phyloP scores from a whole-genome alignment of 2,113 vertebrate species.

The Onychostruthus taczanowskii region DNA sequence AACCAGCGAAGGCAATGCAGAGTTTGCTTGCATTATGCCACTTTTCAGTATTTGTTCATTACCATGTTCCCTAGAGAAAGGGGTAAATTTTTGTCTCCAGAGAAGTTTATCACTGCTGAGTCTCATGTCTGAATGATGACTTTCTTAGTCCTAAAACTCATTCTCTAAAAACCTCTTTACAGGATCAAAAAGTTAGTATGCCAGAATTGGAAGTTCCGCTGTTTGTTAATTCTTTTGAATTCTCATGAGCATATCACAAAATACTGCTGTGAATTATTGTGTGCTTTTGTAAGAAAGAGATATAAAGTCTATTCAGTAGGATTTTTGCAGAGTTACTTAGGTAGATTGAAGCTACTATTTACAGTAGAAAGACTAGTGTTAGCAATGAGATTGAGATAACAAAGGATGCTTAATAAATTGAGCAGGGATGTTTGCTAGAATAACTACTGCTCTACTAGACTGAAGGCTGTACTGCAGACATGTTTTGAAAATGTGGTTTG shows the following conservation, averaged over 20 bases:
- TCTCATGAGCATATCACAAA: not conserved
- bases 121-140: not conserved
- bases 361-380: not conserved
- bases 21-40: not conserved
- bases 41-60: not conserved
- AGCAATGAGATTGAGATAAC: not conserved
- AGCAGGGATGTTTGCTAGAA: not conserved
- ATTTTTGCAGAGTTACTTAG: not conserved
- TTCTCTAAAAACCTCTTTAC: not conserved
- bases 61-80: not conserved
- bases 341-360: not conserved
- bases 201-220: not conserved
- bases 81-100: not conserved
- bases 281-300: not conserved
- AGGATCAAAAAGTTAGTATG: not conserved
- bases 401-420: not conserved
- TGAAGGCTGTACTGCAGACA: not conserved
- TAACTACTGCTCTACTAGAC: not conserved
- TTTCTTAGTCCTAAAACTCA: not conserved
- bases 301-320: not conserved
- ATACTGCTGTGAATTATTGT: not conserved
- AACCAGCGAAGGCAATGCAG: not conserved
- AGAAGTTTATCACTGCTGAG: not conserved
- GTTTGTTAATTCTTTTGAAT: not conserved
- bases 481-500: not conserved